Base-by-base conservation (phyloP, 1,140 invertebrate genomes). In the Drosophila insularis region DNA sequence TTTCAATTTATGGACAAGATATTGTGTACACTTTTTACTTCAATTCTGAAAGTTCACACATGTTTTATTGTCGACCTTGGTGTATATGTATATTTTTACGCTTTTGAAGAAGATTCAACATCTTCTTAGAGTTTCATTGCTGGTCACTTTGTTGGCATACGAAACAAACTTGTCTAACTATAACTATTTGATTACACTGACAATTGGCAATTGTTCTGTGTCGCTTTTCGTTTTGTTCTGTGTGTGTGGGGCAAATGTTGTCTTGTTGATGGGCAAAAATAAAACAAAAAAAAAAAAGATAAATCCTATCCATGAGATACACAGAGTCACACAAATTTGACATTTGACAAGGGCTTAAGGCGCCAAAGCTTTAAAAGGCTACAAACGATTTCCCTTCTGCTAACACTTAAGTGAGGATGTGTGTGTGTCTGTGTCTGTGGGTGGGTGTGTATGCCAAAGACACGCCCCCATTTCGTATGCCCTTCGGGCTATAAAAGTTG, bases 341-440 rank as follows among this genome's bases (percentile, higher is more conserved):
- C 81, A 75, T 78, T 87, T 81, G 82, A 85, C 81, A 85, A 78
- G 81, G 82, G 79, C 81, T 86, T 74, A 86, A 78, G 78, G 58
- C 60, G 40, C 59, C 59, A 75, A 75, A 75, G 73, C 73, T 63
- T 75, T 75, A 75, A 75, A 75, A 60, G 73, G 55, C 55, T 35
- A 32, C 72, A 56, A 39, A 66, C 65, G 40, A 54, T 60, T 62
- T 55, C 68, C 10, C 35, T 37, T 37, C 35, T 11, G 35, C 35
- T 37, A 11, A 37, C 35, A 37, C 60, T 40, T 58, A 32, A 35
- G 32, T 35, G 8, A 35, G 35, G 60, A 13, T 53, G 58, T 35
- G 50, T 54, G 63, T 35, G 35, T 35, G 31, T 43, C 21, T 8
- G 61, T 11, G 27, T 75, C 60, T 53, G 53, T 55, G 39, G 46